These are phyloP conservation scores for Ceratotherium simum DNA, from an alignment of 2,113 vertebrate genomes.

Conservation along the genomic window DNA sequence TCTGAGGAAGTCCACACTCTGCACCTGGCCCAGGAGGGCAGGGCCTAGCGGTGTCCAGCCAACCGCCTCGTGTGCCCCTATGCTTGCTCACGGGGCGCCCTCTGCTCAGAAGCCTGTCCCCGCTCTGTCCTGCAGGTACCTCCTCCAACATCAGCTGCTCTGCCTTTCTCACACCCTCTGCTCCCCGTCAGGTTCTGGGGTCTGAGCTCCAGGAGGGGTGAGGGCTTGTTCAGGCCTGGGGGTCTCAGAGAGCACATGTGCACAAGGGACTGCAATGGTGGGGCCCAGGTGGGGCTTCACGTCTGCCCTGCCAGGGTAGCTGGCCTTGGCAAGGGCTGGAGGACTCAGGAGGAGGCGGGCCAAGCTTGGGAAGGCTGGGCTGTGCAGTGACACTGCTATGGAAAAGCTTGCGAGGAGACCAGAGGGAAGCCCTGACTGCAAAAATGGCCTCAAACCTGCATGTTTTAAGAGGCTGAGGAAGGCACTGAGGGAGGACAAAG, in stretches of 20 bases:
- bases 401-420: neutral
- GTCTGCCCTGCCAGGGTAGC: neutral
- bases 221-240: neutral
- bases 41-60: neutral
- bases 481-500: neutral
- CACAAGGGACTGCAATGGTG: neutral
- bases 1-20: neutral
- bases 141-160: neutral
- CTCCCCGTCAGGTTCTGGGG: neutral
- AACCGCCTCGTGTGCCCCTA: neutral
- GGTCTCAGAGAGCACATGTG: neutral
- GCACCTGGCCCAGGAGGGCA: neutral
- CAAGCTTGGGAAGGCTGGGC: neutral
- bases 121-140: neutral
- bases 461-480: neutral
- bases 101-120: neutral
- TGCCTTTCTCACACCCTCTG: neutral
- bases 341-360: too few relatives aligned
- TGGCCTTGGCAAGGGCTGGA: neutral
- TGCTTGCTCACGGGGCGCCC: neutral
- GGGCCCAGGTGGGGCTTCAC: neutral
- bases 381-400: neutral
- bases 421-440: neutral
- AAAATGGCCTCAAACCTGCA: neutral
- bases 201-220: neutral